Conservation (phyloP, 2,113 vertebrate genomes). For the Lepisosteus oculatus region DNA sequence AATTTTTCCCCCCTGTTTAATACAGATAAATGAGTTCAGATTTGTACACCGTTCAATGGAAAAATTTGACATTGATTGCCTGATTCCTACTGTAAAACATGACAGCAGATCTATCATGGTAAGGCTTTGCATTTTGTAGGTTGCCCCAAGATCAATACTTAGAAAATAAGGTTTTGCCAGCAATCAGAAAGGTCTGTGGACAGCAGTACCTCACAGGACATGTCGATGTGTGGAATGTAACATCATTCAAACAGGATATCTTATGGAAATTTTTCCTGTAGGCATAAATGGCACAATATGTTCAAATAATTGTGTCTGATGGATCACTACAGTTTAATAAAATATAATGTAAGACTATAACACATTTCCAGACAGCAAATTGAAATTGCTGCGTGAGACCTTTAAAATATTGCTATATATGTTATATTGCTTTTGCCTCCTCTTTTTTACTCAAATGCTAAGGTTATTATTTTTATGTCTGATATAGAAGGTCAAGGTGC, state of each 20-base stretch:
- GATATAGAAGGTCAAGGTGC: no score
- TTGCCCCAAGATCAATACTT: slow-evolving; percentile 47
- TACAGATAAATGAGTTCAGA: slow-evolving; percentile 48
- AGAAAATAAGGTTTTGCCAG: slow-evolving; percentile 64
- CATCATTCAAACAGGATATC: not conserved
- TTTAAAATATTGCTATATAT: no score
- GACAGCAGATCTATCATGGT: slow-evolving; percentile 58
- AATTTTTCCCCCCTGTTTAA: slow-evolving; percentile 52
- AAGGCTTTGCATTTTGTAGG: slow-evolving; percentile 52
- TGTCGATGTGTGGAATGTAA: slow-evolving; percentile 6
- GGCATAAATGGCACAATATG: not conserved
- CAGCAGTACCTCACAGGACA: slow-evolving; percentile 41
- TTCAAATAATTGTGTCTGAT: slow-evolving; percentile 2
- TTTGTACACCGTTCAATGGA: slow-evolving; percentile 32
- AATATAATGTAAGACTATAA: not conserved
- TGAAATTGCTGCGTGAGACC: not conserved
- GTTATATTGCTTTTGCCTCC: no score
- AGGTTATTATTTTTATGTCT: no score
- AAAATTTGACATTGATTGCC: slow-evolving; percentile 51
- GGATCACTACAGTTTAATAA: not conserved
- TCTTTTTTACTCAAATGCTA: no score
- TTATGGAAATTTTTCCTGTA: not conserved
- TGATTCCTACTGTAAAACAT: slow-evolving; percentile 57
- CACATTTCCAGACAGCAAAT: not conserved
- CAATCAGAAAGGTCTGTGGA: slow-evolving; percentile 39